These are phyloP conservation scores for Phenganax marumi DNA, from an alignment of 92 coral and sea anemone genomes.

Conservation along the genomic window DNA sequence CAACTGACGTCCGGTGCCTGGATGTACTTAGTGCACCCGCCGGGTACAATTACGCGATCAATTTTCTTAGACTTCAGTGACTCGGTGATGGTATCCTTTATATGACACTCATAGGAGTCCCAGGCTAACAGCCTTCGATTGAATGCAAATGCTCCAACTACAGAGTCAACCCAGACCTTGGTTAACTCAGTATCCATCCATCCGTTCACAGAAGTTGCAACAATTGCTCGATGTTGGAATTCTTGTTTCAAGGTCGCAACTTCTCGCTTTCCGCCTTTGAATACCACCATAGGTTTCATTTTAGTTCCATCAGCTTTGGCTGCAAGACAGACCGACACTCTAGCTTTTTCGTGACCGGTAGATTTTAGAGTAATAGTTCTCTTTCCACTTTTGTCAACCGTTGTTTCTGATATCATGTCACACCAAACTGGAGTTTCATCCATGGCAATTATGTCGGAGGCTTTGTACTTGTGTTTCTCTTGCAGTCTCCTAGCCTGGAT, in stretches of 20 bases:
- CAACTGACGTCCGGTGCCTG: no score
- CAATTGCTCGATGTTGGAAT: not conserved
- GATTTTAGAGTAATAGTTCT: no score
- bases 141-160: no score
- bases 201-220: no score
- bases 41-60: not conserved
- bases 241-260: slow-evolving; percentile 36
- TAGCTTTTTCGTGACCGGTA: slow-evolving; percentile 30
- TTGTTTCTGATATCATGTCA: slow-evolving; percentile 43
- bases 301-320: no score
- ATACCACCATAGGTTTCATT: slow-evolving; percentile 47
- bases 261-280: slow-evolving; percentile 42
- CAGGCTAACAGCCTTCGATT: slow-evolving; percentile 8
- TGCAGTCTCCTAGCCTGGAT: slow-evolving; percentile 43
- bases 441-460: slow-evolving; percentile 26
- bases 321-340: no score
- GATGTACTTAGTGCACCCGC: no score
- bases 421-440: no score
- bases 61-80: no score
- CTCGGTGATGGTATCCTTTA: no score
- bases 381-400: slow-evolving; percentile 26
- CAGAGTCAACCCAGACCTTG: slow-evolving; percentile 9
- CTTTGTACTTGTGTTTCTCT: slow-evolving; percentile 44
- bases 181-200: slow-evolving; percentile 1
- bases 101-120: not conserved